phyloP scores from a whole-genome alignment of 2,888 invertebrate genomes.

The Stratiomys singularior region DNA sequence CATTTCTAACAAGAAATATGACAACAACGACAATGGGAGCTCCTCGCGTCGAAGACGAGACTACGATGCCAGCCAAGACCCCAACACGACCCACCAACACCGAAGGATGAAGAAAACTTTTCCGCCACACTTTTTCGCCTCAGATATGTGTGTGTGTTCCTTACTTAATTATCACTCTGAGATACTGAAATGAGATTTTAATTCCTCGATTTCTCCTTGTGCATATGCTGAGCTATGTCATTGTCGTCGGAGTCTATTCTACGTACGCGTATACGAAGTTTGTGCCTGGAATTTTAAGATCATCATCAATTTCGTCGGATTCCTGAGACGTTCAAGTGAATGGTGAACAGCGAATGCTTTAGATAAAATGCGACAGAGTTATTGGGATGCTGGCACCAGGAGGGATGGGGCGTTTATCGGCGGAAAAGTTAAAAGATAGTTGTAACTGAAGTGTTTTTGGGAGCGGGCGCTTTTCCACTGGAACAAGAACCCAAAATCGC shows the following conservation, averaged over 20 bases:
- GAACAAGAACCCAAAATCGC: too few species aligned
- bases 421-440: too few species aligned
- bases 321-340: neutral
- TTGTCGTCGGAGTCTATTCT: too few species aligned
- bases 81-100: neutral
- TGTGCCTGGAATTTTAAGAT: constrained; percentile 13
- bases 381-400: too few species aligned
- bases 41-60: neutral
- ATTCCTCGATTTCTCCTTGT: constrained; percentile 22
- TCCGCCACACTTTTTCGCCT: neutral
- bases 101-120: neutral
- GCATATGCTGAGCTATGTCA: neutral
- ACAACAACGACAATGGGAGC: constrained; percentile 4
- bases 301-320: constrained; percentile 22
- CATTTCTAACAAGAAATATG: constrained; percentile 17
- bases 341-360: constrained; percentile 1
- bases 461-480: too few species aligned
- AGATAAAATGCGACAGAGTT: neutral
- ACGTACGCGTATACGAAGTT: neutral
- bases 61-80: neutral
- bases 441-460: too few species aligned
- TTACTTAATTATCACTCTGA: constrained; percentile 33
- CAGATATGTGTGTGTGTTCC: constrained; percentile 1
- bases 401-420: too few species aligned
- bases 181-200: constrained; percentile 36